These are phyloP conservation scores for Pseudorhombus dupliciocellatus DNA, from an alignment of 2,113 vertebrate species.

Conservation along the genomic window DNA sequence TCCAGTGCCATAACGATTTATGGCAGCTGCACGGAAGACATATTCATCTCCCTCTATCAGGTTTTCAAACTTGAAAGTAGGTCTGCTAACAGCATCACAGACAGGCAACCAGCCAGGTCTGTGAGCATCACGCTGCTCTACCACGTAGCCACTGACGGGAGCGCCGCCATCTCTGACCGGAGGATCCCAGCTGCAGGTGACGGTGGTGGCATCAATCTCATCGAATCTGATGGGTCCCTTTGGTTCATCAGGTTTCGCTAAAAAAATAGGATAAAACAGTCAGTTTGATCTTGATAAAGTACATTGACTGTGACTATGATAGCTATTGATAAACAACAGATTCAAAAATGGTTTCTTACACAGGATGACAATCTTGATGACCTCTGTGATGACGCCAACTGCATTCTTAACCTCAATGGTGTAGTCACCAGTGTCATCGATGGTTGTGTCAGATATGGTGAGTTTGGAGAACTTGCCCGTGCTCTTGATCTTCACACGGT, in stretches of 20 bases:
- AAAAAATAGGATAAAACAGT: constrained; percentile 19
- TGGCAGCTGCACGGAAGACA: constrained; percentile 94
- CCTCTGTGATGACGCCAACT: constrained; percentile 86
- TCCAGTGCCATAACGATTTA: constrained; percentile 94
- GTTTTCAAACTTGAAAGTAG: constrained; percentile 90
- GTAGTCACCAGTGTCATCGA: constrained; percentile 92
- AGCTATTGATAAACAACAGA: background rate
- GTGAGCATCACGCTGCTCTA: constrained; percentile 97
- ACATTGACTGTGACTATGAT: too few species aligned
- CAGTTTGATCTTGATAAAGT: too few species aligned
- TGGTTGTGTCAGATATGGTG: constrained; percentile 90
- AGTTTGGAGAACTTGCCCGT: constrained; percentile 87
- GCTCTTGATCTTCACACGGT: constrained; percentile 90
- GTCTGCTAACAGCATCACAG: constrained; percentile 92
- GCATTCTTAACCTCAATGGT: constrained; percentile 92
- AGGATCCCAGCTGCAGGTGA: constrained; percentile 92
- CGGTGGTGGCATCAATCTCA: constrained; percentile 90
- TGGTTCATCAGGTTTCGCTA: constrained; percentile 95
- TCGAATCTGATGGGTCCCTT: constrained; percentile 89
- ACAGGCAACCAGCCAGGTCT: constrained; percentile 96
- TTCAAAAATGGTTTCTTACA: constrained; percentile 81
- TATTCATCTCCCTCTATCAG: constrained; percentile 94
- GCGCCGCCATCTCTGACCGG: constrained; percentile 93
- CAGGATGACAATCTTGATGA: constrained; percentile 91
- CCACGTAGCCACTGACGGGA: constrained; percentile 89